Conservation (phyloP, 2,888 invertebrate species). For the Pherbina coryleti region DNA sequence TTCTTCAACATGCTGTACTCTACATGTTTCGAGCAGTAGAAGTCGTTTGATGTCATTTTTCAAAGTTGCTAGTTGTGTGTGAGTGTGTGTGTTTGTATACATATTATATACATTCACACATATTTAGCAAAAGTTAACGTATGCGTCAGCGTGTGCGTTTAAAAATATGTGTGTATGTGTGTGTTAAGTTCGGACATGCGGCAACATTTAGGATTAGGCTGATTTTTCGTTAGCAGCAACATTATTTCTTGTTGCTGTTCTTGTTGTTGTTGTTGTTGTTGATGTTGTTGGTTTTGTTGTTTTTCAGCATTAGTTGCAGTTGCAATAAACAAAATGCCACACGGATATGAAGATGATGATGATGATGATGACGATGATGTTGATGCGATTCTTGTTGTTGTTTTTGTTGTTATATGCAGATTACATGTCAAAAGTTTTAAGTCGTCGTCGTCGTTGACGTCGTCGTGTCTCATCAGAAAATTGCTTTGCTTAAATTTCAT, state of each 20-base stretch:
- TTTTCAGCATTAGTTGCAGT: constrained; percentile 26
- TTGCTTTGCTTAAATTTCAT: constrained; percentile 41
- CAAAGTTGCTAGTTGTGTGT: no score
- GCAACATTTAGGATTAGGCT: constrained; percentile 36
- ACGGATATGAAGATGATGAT: constrained; percentile 11
- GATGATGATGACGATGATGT: constrained; percentile 12
- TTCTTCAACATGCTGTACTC: not conserved
- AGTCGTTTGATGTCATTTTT: not conserved
- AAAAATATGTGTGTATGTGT: not conserved
- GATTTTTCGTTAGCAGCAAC: constrained; percentile 24
- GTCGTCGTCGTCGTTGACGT: constrained; percentile 33
- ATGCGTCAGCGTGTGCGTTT: no score
- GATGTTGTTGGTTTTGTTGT: constrained; percentile 6
- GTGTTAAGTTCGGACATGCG: constrained; percentile 8
- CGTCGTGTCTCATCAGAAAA: constrained; percentile 45
- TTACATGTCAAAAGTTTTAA: constrained; percentile 49
- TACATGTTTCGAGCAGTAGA: not conserved
- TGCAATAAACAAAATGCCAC: constrained; percentile 23
- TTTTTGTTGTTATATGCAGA: constrained; percentile 35
- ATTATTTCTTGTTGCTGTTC: not conserved
- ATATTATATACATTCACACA: no score
- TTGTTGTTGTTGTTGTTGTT: no score
- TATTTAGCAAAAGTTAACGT: no score
- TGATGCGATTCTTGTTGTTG: constrained; percentile 28
- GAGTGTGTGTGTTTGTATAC: no score